Evolutionary conservation across 1,140 invertebrate genomes (phyloP), one percentile per base, ranked within the genome.

Genomic region (Hyles vespertilio): DNA sequence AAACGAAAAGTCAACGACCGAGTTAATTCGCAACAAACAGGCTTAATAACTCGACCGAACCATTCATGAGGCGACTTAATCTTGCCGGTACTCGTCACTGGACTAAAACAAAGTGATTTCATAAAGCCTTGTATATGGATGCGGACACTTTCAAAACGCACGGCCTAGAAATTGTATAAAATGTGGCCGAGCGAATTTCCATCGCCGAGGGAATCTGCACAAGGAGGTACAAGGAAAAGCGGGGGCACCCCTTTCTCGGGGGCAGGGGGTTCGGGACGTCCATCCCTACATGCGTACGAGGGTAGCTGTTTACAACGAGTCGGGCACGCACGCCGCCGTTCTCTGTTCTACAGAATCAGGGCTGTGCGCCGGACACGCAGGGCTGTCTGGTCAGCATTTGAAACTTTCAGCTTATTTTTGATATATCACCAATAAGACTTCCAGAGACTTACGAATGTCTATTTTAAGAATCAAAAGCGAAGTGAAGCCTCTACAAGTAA

Each of bases 131-230:
- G 11, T 54, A 36, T 48, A 48, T 34, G 33, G 44, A 36, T 65
- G 70, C 70, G 73, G 73, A 75, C 54, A 61, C 60, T 63, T 77
- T 84, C 77, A 72, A 70, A 80, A 77, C 71, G 70, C 69, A 73
- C 36, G 61, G 74, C 80, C 79, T 85, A 83, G 81, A 86, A 88
- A 88, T 88, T 86, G 82, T 88, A 87, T 87, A 88, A 88, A 88
- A 88, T 84, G 85, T 88, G 82, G 82, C 83, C 69, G 81, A 86
- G 77, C 82, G 83, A 80, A 88, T 86, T 87, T 87, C 81, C 83
- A 87, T 88, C 84, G 85, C 74, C 84, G 79, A 78, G 85, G 85
- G 85, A 88, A 88, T 88, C 86, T 88, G 85, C 85, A 88, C 85
- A 88, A 86, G 85, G 84, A 85, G 85, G 81, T 83, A 85, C 78